Conservation (phyloP, 1,140 invertebrate genomes). For the Arctopsyche grandis region DNA sequence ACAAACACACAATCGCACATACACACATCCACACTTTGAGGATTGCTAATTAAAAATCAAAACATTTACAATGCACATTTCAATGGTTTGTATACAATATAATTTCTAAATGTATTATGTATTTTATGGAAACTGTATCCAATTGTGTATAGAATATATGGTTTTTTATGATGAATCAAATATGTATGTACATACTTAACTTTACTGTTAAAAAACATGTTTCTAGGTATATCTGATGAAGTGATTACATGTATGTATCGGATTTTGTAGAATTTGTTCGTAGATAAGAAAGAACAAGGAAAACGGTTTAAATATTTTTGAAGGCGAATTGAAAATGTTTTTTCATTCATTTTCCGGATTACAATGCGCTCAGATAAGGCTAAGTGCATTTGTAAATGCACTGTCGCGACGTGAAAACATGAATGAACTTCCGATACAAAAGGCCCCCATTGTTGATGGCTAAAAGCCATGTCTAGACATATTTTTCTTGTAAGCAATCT, state of each 20-base stretch:
- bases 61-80: background rate
- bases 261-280: too few species aligned
- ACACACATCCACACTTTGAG: background rate
- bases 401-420: background rate
- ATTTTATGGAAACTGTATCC: conserved; percentile 2
- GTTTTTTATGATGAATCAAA: too few species aligned
- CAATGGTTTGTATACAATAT: conserved; percentile 9
- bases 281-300: too few species aligned
- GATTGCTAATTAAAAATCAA: background rate
- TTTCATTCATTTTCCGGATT: background rate
- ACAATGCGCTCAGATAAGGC: background rate
- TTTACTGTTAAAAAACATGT: too few species aligned
- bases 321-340: background rate
- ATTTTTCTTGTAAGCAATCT: background rate
- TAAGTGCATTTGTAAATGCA: conserved; percentile 19
- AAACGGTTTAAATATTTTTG: background rate
- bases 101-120: background rate
- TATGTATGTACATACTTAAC: too few species aligned
- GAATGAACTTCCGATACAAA: conserved; percentile 6
- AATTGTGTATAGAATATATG: background rate
- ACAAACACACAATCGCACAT: too few species aligned
- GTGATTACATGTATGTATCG: too few species aligned
- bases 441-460: background rate
- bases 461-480: conserved; percentile 23
- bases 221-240: too few species aligned